Evolutionary conservation across 2,888 invertebrate species (phyloP).

Genomic region (Eupithecia subumbrata): DNA sequence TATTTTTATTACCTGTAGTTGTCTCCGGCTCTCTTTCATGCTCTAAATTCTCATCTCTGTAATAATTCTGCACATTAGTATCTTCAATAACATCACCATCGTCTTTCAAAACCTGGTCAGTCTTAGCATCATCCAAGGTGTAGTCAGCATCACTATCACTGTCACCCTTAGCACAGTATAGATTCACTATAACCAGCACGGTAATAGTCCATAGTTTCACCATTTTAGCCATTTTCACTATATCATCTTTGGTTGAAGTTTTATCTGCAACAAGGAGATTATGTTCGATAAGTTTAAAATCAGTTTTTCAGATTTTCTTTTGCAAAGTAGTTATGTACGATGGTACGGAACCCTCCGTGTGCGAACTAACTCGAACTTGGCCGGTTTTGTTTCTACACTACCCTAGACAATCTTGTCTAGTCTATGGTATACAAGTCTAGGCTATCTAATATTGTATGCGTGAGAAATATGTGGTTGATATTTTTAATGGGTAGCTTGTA

Average conservation of each 20-base stretch:
- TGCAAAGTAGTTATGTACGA: too few relatives aligned
- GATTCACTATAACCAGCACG: slow-evolving; percentile 37
- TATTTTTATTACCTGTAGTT: not conserved
- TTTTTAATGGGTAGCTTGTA: too few relatives aligned
- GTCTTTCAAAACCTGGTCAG: slow-evolving; percentile 37
- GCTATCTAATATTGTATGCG: too few relatives aligned
- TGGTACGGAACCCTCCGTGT: too few relatives aligned
- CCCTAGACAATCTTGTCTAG: too few relatives aligned
- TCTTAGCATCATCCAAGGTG: slow-evolving; percentile 38
- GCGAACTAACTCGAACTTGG: too few relatives aligned
- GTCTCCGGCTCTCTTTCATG: slow-evolving; percentile 14
- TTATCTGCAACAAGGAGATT: slow-evolving; percentile 39
- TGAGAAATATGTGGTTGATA: too few relatives aligned
- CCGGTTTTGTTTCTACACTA: too few relatives aligned
- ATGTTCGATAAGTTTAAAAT: too few relatives aligned
- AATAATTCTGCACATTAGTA: slow-evolving; percentile 40
- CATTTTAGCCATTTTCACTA: slow-evolving; percentile 43
- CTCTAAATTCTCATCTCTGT: slow-evolving; percentile 33
- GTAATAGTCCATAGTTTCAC: slow-evolving; percentile 37
- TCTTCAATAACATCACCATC: slow-evolving; percentile 40
- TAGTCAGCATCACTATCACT: slow-evolving; percentile 40
- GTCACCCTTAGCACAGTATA: slow-evolving; percentile 32
- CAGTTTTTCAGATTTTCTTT: too few relatives aligned
- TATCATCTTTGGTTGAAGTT: slow-evolving; percentile 23
- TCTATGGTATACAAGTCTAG: too few relatives aligned